Evolutionary conservation across 2,113 vertebrate genomes (phyloP), one percentile per base, ranked within the genome.

Genomic region (Zapornia atra): DNA sequence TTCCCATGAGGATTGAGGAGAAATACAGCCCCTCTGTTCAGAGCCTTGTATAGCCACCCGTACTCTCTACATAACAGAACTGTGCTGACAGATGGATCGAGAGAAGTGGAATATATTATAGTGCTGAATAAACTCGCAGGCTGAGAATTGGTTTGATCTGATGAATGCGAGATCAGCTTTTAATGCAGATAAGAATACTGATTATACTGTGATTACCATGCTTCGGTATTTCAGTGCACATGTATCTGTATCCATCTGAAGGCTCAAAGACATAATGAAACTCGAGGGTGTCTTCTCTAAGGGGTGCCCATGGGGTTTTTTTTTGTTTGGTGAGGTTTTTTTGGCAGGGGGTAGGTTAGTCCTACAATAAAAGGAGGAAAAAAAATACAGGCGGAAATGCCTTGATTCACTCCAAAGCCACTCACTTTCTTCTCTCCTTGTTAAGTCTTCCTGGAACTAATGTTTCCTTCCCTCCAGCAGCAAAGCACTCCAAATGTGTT

Each of bases 111-210:
- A 92, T 94, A 91, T 78, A 86, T 89, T 89, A 87, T 4, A 71
- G 73, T 0, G 0, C 76, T 77, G 86, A 80, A 83, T 73, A 86
- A 94, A 75, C 86, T 92, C 42, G 12, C 0, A 1, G 77, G 24
- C 83, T 66, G 81, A 83, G 82, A n/a, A 34, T 0, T 81, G 31
- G 46, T 73, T 93, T 92, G 84, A 72, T 95, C 77, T 77, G 34
- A 80, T 85, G 70, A 91, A 91, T 92, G 61, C 63, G 64, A 89
- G 81, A 92, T 91, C 78, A 92, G 73, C 63, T 91, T 73, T 87
- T 92, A 91, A 96, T 78, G 72, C 90, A 93, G 88, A 83, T 88
- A 60, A 94, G 90, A 86, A 82, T 90, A 81, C 92, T 93, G 88
- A 95, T 93, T 94, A 88, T 46, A 12, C 90, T 40, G 68, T 83